Conservation (phyloP, 2,113 vertebrate species). For the Axis porcinus region DNA sequence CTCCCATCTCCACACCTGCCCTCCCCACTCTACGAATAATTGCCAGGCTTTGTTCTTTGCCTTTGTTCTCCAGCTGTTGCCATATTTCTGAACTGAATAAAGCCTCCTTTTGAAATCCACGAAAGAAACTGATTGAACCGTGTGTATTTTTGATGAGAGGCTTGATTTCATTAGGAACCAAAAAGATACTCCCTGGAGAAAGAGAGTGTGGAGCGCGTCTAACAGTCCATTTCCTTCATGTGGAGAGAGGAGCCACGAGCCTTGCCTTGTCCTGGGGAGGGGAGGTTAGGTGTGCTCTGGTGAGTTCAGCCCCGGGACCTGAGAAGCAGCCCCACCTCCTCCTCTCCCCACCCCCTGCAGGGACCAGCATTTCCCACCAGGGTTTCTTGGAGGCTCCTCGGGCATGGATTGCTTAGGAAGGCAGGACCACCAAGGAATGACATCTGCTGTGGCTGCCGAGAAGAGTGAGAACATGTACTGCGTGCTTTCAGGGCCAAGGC, state of each 20-base stretch:
- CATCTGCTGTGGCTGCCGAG: slow-evolving; percentile 7
- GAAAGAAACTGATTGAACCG: slow-evolving; percentile 51
- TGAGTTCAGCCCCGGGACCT: neutral
- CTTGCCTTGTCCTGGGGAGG: neutral
- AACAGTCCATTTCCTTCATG: fast-evolving
- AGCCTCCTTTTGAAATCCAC: slow-evolving; percentile 30
- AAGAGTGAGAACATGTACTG: slow-evolving; percentile 1
- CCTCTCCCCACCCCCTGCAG: neutral
- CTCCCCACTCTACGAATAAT: slow-evolving; percentile 28
- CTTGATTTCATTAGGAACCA: neutral
- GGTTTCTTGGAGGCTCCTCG: slow-evolving; percentile 59
- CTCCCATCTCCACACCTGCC: neutral
- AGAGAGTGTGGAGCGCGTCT: neutral
- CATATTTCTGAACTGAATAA: slow-evolving; percentile 55
- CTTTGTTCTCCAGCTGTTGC: slow-evolving; percentile 39
- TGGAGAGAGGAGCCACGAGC: neutral
- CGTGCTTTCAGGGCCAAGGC: slow-evolving; percentile 19
- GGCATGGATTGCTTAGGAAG: slow-evolving; percentile 57
- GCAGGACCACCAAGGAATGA: slow-evolving; percentile 6
- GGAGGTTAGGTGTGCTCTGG: neutral
- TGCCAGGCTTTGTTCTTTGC: slow-evolving; percentile 47
- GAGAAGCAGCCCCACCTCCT: neutral
- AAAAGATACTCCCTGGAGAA: neutral
- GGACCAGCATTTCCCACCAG: slow-evolving; percentile 63
- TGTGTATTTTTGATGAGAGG: neutral